Conservation (phyloP, 2,797 vertebrate genomes). For the Poeciliopsis turneri region DNA sequence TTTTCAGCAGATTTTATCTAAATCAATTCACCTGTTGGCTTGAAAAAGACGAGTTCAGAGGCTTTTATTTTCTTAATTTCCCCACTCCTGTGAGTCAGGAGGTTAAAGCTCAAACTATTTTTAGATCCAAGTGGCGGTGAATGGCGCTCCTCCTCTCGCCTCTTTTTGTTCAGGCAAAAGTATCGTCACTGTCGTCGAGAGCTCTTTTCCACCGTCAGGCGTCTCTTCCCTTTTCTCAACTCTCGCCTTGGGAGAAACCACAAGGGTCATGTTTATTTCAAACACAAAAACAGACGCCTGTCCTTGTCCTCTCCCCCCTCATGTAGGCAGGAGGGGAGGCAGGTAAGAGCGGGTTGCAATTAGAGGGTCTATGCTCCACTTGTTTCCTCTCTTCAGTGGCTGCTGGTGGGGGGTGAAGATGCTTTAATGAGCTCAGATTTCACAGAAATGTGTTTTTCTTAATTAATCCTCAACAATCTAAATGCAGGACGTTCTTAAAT, state of each 20-base stretch:
- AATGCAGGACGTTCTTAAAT: not conserved
- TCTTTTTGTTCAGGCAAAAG: conserved; percentile 69
- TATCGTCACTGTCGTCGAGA: conserved; percentile 75
- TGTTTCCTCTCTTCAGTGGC: conserved; percentile 22
- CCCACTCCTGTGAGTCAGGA: conserved; percentile 20
- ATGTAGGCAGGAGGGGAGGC: conserved; percentile 35
- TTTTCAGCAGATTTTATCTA: too few relatives aligned
- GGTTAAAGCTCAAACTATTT: conserved; percentile 84
- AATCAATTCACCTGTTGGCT: conserved; percentile 48
- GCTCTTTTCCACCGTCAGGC: conserved; percentile 25
- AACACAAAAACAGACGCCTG: conserved; percentile 70
- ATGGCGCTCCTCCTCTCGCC: conserved; percentile 82
- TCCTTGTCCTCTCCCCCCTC: conserved; percentile 59
- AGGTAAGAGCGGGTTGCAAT: conserved; percentile 69
- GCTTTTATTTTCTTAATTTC: conserved; percentile 47
- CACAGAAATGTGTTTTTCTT: conserved; percentile 33
- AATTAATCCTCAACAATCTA: conserved; percentile 12
- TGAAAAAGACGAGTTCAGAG: not conserved
- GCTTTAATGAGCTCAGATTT: conserved; percentile 62
- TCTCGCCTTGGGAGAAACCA: conserved; percentile 68
- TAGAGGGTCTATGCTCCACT: conserved; percentile 65
- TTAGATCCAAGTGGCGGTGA: conserved; percentile 79
- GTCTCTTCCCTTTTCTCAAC: conserved; percentile 47
- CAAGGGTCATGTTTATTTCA: conserved; percentile 79
- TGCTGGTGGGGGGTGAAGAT: conserved; percentile 62